Evolutionary conservation across 2,888 invertebrate species (phyloP).

Genomic region (Philonicus albiceps): DNA sequence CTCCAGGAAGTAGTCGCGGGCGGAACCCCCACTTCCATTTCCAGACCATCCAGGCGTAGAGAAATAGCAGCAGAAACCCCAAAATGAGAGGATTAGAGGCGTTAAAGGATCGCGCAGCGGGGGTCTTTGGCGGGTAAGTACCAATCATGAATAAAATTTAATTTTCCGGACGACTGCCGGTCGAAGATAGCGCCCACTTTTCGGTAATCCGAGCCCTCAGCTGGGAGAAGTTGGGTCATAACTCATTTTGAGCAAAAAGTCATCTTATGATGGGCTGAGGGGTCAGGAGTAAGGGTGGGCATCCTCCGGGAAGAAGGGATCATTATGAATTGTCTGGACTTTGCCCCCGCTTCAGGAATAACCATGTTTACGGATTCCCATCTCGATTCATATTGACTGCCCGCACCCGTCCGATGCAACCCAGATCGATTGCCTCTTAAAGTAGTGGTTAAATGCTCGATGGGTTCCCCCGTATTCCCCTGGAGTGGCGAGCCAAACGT

Average conservation of each 20-base stretch:
- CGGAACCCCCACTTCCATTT: slow-evolving; percentile 30
- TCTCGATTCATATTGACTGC: slow-evolving; percentile 47
- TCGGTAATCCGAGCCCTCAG: not conserved
- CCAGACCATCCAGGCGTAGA: slow-evolving; percentile 15
- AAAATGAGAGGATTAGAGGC: slow-evolving; percentile 62
- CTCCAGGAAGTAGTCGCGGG: not conserved
- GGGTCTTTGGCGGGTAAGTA: slow-evolving; percentile 62
- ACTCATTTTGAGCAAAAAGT: slow-evolving; percentile 16
- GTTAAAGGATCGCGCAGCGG: slow-evolving; percentile 62
- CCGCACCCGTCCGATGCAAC: not conserved
- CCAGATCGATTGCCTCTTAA: slow-evolving; percentile 46
- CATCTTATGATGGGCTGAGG: not conserved
- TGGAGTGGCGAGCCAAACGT: not conserved
- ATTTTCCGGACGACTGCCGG: slow-evolving; percentile 61
- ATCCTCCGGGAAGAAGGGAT: not conserved
- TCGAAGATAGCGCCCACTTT: not conserved
- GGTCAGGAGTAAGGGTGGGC: not conserved
- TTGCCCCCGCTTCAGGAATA: slow-evolving; percentile 8
- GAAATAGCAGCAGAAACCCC: not conserved
- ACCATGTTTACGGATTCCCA: slow-evolving; percentile 46
- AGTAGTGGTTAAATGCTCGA: slow-evolving; percentile 42
- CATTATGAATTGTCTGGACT: slow-evolving; percentile 36
- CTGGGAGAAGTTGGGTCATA: not conserved
- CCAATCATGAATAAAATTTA: slow-evolving; percentile 54
- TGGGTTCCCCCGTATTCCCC: not conserved